Base-by-base conservation (phyloP, 1,140 invertebrate species). In the Agrypnia vestita region DNA sequence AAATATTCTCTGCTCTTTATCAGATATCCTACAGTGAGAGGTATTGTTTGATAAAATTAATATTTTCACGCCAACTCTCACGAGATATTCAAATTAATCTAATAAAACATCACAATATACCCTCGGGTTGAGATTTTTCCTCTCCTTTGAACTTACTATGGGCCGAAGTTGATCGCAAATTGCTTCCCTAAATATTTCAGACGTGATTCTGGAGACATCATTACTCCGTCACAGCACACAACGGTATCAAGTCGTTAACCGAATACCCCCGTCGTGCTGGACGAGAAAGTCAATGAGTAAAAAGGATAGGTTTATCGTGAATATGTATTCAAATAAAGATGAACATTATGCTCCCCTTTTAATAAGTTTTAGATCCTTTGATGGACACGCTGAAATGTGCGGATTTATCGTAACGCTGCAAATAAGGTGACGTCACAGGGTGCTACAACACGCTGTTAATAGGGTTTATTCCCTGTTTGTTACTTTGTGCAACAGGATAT, bases 401-500 rank as follows among this genome's bases (percentile, higher is more conserved):
- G 59, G 59, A 15, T 11, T 17, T 59, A 17, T 59, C 21, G 61
- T 35, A 47, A 49, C 43, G 43, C 43, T 47, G 67, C 67, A 47
- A 76, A 75, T 71, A 71, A 80, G 73, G 15, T 67, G 64, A 56
- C 79, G 73, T 67, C 79, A 76, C 47, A 15, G 67, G 43, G 67
- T 19, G 71, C 43, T 13, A 21, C 43, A 44, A 44, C 79, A 43
- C 75, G 62, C 25, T 51, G 19, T 76, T 77, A 51, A 76, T 61
- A 56, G 71, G 44, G 43, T 44, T 64, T 44, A 49, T 8, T 64
- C 35, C 79, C 67, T 25, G 55, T 72, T 47, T 25, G 55, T 72
- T 47, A 62, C 80, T 81, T 81, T 81, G 80, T 72, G 80, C 80
- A 72, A 81, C 73, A 77, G 49, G 80, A 81, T 81, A 81, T 78